phyloP scores from a whole-genome alignment of 2,113 vertebrate species.

The Lycocorax pyrrhopterus region DNA sequence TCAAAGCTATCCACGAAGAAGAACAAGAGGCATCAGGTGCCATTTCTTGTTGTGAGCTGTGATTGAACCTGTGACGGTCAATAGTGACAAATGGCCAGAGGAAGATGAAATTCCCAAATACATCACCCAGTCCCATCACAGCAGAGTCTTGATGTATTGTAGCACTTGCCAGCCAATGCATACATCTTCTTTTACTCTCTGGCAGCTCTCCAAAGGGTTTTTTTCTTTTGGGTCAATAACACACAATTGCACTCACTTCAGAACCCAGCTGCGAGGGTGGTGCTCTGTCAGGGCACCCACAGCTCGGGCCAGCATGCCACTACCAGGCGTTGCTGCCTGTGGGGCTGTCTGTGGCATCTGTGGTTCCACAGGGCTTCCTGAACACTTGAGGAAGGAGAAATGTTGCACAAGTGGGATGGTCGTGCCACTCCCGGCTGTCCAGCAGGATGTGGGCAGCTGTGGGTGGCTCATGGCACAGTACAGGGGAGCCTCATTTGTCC shows the following conservation, averaged over 20 bases:
- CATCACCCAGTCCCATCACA: neutral
- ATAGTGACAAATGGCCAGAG: neutral
- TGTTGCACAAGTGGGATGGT: fast-evolving
- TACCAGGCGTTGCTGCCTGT: neutral
- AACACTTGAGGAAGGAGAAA: neutral
- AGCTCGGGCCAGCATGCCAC: fast-evolving
- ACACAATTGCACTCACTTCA: neutral
- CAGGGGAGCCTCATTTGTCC: neutral
- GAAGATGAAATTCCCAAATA: neutral
- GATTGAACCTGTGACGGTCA: neutral
- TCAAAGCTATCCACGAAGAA: neutral
- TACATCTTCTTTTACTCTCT: neutral
- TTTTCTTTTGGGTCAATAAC: neutral
- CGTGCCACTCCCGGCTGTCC: neutral
- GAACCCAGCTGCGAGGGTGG: neutral
- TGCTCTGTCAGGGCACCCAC: neutral
- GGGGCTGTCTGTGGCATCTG: neutral
- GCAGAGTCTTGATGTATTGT: neutral
- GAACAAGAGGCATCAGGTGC: neutral
- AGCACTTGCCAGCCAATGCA: neutral
- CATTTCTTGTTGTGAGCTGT: neutral
- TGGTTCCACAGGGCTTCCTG: neutral
- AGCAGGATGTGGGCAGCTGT: fast-evolving
- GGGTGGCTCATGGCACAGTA: neutral
- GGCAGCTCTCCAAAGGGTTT: neutral